Base-by-base conservation (phyloP, 2,888 invertebrate species). In the Pheosia tremula region DNA sequence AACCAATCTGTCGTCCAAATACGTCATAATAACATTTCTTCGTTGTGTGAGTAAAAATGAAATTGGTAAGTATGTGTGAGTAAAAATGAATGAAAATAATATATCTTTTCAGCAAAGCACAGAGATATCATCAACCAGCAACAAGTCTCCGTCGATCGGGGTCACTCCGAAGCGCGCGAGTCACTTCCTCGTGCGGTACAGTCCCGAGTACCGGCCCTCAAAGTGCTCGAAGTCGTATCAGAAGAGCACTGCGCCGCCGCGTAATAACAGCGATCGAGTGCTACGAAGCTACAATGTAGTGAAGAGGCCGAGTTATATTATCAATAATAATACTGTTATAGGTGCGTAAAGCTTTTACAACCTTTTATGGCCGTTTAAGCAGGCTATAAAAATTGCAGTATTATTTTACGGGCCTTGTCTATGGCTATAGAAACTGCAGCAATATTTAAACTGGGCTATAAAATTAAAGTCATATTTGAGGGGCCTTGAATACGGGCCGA, bases 61-160 rank as follows among this genome's bases (percentile, higher is more conserved):
- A 24, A 24, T 24, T 24, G 24, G 24, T 24, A 24, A 24, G 24
- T 24, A 24, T 24, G 24, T 24, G 24, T 24, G 24, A 24, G 24
- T 24, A 24, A 24, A 24, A 24, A 24, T 24, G 24, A 24, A 24
- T 24, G 24, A 24, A 24, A 24, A 24, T 24, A 24, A 24, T 6
- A 39, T n/a, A 13, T 43, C 56, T 6, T 64, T 62, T 9, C 78
- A 83, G 41, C 81, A 88, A 84, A 81, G 67, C n/a, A 49, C 74
- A 11, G 84, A 87, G 74, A 69, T 87, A 63, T 81, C 84, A 7
- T 85, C 86, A 2, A 85, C 85, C 5, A 83, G 76, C 61, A 75
- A 67, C 52, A 71, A 61, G 7, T 90, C 90, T 0, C 89, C 88
- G 3, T 83, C 88, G 0, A 86, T 88, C 5, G 66, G 72, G 0